These are phyloP conservation scores for Ephydatia muelleri DNA, from an alignment of 37 sponge, comb jelly and placozoan genomes.

Conservation along the genomic window DNA sequence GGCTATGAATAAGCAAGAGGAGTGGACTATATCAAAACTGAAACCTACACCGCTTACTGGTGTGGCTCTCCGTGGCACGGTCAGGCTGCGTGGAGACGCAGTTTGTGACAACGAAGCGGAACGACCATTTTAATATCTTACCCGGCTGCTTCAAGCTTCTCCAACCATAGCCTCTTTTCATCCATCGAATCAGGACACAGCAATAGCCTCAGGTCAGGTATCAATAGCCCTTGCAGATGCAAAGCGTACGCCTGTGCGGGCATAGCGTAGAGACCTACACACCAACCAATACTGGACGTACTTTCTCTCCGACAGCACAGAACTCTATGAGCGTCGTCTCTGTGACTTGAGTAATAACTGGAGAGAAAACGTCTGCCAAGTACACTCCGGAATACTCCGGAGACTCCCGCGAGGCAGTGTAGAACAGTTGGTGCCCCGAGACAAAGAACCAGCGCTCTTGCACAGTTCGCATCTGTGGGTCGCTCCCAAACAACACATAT, in stretches of 20 bases:
- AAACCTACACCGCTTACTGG: too few species aligned
- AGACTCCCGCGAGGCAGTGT: slow-evolving; percentile 12
- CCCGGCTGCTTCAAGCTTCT: slow-evolving; percentile 37
- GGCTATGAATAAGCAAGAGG: too few species aligned
- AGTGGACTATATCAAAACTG: too few species aligned
- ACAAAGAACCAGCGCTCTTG: slow-evolving; percentile 41
- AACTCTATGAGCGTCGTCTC: slow-evolving; percentile 14
- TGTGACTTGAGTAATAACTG: slow-evolving; percentile 31
- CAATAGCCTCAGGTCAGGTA: slow-evolving; percentile 20
- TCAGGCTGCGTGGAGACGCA: too few species aligned
- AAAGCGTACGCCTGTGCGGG: slow-evolving; percentile 18
- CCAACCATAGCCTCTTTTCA: slow-evolving; percentile 42
- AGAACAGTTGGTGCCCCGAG: slow-evolving; percentile 36
- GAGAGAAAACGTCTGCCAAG: slow-evolving; percentile 45
- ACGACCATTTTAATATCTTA: not conserved
- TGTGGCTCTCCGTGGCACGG: too few species aligned
- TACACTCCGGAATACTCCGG: slow-evolving; percentile 33
- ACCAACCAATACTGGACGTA: too few species aligned
- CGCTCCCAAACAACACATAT: not conserved
- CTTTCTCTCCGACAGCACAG: not conserved
- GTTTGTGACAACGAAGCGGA: too few species aligned
- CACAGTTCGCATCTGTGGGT: not conserved
- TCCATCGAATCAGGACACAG: slow-evolving; percentile 39
- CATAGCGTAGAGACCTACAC: too few species aligned
- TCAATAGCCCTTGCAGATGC: slow-evolving; percentile 24